phyloP scores from a whole-genome alignment of 2,797 vertebrate species.

The Sebastes baramenuke region DNA sequence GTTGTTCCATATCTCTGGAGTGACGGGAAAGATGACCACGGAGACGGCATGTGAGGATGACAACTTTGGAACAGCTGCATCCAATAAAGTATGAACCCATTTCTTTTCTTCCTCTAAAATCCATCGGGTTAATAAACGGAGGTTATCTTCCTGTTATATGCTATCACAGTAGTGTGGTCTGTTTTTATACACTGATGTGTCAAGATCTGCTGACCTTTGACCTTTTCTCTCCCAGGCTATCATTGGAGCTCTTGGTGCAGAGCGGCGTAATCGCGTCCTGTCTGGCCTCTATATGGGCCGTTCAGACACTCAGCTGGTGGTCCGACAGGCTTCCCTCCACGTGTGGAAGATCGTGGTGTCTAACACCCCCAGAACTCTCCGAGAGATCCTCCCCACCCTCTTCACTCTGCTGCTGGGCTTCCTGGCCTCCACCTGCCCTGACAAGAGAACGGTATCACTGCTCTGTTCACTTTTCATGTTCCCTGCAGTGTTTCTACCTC shows the following conservation, averaged over 20 bases:
- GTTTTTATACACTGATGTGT: neutral
- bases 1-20: conserved; percentile 97
- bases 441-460: conserved; percentile 93
- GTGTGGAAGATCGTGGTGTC: conserved; percentile 99
- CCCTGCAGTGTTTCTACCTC: neutral
- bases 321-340: conserved; percentile 95
- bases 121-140: neutral
- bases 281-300: conserved; percentile 99
- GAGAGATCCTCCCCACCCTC: conserved; percentile 96
- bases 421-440: conserved; percentile 94
- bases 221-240: conserved; percentile 86
- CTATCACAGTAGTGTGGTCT: neutral
- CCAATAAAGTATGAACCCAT: conserved; percentile 87
- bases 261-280: conserved; percentile 94
- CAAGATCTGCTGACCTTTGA: neutral
- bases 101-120: neutral
- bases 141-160: neutral
- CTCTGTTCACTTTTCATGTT: neutral
- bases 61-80: conserved; percentile 97
- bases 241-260: conserved; percentile 91
- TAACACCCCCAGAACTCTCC: conserved; percentile 95
- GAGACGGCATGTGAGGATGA: conserved; percentile 98
- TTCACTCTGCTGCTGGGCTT: conserved; percentile 95
- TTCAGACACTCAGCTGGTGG: conserved; percentile 96
- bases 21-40: conserved; percentile 99